Evolutionary conservation across 1,140 invertebrate genomes (phyloP).

Genomic region (Parasteatoda tepidariorum): DNA sequence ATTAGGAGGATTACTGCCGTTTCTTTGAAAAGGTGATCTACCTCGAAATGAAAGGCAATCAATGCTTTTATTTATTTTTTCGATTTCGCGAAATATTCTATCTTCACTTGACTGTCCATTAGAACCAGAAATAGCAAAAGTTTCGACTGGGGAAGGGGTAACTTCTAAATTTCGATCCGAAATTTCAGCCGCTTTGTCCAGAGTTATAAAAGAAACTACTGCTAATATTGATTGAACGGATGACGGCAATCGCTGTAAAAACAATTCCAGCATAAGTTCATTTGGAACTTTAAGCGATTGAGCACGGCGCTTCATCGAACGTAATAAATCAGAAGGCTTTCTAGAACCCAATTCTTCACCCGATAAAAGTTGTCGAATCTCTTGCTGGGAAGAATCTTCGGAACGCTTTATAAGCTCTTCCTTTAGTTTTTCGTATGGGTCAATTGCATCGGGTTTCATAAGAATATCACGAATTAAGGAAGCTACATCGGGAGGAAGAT

Average conservation of each 20-base stretch:
- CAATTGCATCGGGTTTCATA: not conserved
- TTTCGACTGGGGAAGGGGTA: not conserved
- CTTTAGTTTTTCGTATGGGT: slow-evolving; percentile 5
- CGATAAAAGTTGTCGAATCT: not conserved
- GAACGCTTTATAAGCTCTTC: not conserved
- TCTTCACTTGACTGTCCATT: too few relatives aligned
- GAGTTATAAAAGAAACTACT: not conserved
- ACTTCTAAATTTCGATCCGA: not conserved
- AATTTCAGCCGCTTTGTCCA: slow-evolving; percentile 12
- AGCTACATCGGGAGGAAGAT: not conserved
- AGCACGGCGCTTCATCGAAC: not conserved
- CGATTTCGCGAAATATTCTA: too few relatives aligned
- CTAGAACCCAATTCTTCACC: not conserved
- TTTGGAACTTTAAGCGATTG: not conserved
- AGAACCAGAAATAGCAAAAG: too few relatives aligned
- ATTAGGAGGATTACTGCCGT: too few relatives aligned
- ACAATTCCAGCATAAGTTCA: not conserved
- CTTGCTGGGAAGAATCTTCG: not conserved
- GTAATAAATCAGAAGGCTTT: not conserved
- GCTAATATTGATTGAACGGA: slow-evolving; percentile 18
- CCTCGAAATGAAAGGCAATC: not conserved
- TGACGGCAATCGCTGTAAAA: slow-evolving; percentile 7
- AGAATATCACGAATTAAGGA: not conserved
- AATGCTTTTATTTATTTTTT: too few relatives aligned
- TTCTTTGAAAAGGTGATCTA: too few relatives aligned